Base-by-base conservation (phyloP, 1,140 invertebrate species). In the Drosophila yakuba region DNA sequence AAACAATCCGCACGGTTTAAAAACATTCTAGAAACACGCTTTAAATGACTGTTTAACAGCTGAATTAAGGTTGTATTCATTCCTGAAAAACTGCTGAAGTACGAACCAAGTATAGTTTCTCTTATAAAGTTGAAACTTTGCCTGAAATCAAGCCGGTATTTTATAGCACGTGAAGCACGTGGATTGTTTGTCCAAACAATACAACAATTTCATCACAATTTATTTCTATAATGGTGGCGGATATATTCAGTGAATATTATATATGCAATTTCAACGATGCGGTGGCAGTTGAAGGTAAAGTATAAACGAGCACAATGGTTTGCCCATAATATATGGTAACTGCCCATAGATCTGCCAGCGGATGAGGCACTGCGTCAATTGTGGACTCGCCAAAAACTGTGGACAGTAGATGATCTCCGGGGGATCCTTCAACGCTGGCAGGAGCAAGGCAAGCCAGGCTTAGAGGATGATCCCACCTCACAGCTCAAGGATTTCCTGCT, bases 191-290 rank as follows among this genome's bases (percentile, higher is more conserved):
- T 51, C 11, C 20, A 8, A 44, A 5, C 45, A 3, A 14, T 3
- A n/a, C 23, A 23, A 12, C 32, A 6, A 58, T 69, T 74, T 64
- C 44, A 58, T 39, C 28, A 44, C 45, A 58, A 48, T 2, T n/a
- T 11, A 23, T 54, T 54, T 20, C 35, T 0, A 90, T 62, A 54
- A 89, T 89, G 84, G 48, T 74, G 15, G 45, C 71, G 17, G 78
- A 86, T 11, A 56, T 57, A 17, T 69, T 78, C 7, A 80, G 64
- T 45, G 69, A 89, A 50, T 66, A 84, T 50, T 89, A 50, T 44
- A 17, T 89, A n/a, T 89, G 84, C 56, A 89, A 89, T 32, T 89
- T 89, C 1, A 89, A 75, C 39, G 80, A 89, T 63, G 59, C 60
- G 36, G 66, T 64, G 32, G 28, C 48, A 14, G 17, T 45, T 2